Conservation (phyloP, 2,888 invertebrate genomes). For the Pilophorus perplexus region DNA sequence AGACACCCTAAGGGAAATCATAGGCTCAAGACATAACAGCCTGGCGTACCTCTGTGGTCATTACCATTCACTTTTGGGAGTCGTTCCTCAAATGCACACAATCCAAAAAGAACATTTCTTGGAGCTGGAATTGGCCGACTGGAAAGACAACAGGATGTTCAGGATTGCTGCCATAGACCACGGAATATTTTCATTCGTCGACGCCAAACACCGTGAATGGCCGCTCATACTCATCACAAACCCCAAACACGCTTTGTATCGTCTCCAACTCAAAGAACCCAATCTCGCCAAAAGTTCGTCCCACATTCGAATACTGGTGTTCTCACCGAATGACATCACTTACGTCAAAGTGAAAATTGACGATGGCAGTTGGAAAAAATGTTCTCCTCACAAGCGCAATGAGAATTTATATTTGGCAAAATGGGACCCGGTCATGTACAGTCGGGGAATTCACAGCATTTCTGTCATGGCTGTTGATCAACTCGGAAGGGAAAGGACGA, state of each 20-base stretch:
- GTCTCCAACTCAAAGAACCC: slow-evolving; percentile 72
- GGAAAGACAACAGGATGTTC: slow-evolving; percentile 86
- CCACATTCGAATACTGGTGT: slow-evolving; percentile 67
- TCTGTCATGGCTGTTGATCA: slow-evolving; percentile 62
- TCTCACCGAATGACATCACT: slow-evolving; percentile 65
- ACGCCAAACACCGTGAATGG: slow-evolving; percentile 73
- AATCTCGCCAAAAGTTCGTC: slow-evolving; percentile 50
- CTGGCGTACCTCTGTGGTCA: slow-evolving; percentile 86
- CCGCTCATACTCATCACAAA: slow-evolving; percentile 82
- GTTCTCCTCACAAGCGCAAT: slow-evolving; percentile 54
- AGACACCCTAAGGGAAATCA: slow-evolving; percentile 56
- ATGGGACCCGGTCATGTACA: slow-evolving; percentile 70
- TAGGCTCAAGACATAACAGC: slow-evolving; percentile 61
- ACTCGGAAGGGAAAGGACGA: slow-evolving; percentile 57
- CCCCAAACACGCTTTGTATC: slow-evolving; percentile 79
- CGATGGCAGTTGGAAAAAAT: slow-evolving; percentile 62
- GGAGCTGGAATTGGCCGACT: slow-evolving; percentile 87
- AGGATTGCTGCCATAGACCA: slow-evolving; percentile 84
- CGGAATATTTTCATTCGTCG: slow-evolving; percentile 81
- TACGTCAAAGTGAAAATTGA: slow-evolving; percentile 68
- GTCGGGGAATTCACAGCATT: slow-evolving; percentile 65
- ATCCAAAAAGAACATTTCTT: slow-evolving; percentile 76
- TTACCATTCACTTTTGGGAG: slow-evolving; percentile 77
- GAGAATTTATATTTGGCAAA: slow-evolving; percentile 63
- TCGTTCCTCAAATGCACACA: slow-evolving; percentile 81